Base-by-base conservation (phyloP, 2,113 vertebrate genomes). In the Hemiscyllium ocellatum region DNA sequence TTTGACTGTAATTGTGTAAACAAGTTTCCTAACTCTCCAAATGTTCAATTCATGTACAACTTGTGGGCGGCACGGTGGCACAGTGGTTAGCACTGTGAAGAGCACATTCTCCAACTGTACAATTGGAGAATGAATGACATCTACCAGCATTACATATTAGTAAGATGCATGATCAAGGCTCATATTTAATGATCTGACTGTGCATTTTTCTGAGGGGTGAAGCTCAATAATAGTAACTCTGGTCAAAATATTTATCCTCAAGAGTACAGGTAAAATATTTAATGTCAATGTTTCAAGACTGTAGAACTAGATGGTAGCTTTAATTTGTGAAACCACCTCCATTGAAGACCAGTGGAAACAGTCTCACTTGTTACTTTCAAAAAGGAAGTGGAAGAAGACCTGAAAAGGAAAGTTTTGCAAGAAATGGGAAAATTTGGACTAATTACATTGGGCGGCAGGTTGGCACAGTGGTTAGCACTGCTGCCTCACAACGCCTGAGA, bases 331-430 rank as follows among this genome's bases (percentile, higher is more conserved):
- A 90, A 65, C 29, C 86, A 29, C 2, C 65, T 90, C 52, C 13
- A 65, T 65, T 90, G 65, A 90, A 90, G 29, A 29, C 15, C 19
- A 6, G 13, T 65, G 8, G 29, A 56, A 90, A 26, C 26, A 33
- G 56, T 37, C 65, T 91, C 29, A n/a, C 2, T 91, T 13, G 56
- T 66, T 76, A 76, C 29, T 33, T 76, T 33, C 24, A 37, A 80
- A 42, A 80, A 37, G n/a, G 3, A 83, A 83, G 15, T 37, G n/a
- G 78, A 83, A 42, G 37, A 83, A 83, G n/a, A 66, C 33, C 61
- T 91, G 89, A 66, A 17, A 91, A 91, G 89, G 7, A 91, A n/a
- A 65, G 33, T 65, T 65, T 91, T 91, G 13, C 89, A 91, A 56
- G 56, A 6, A 19, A 33, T 66, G 56, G 17, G 89, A 13, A 66